Base-by-base conservation (phyloP, 1,140 invertebrate species). In the Leptinotarsa defecta region DNA sequence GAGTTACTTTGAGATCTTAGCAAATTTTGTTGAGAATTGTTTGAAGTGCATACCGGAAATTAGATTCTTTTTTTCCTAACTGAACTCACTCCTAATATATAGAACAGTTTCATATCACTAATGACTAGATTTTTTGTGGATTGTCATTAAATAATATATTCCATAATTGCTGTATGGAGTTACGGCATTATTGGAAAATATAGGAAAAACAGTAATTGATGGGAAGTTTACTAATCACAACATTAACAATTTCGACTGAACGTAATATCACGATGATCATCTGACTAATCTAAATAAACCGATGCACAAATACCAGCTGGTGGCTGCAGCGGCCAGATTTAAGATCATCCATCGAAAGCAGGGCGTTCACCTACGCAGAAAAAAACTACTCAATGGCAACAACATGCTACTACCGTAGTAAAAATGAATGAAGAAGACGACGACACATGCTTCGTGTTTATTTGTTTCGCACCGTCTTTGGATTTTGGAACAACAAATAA, bases 381-480 rank as follows among this genome's bases (percentile, higher is more conserved):
- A 57, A 57, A 57, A 57, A 17, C 52, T 43, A 43, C 52, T 57
- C 52, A 57, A 15, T 57, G 52, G 52, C 52, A 57, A 57, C 52
- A 57, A 17, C 52, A 19, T 57, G 52, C 52, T 15, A 57, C 52
- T 57, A 57, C 52, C 52, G 52, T 57, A 57, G 52, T 57, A 15
- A 57, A 57, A 57, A 57, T 57, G 52, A 57, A 57, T 57, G 52
- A 57, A 57, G 52, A 17, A 15, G 52, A 57, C 13, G 52, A 17
- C 52, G 52, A 57, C 52, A 57, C 13, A 57, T 57, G 52, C n/a
- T 57, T 17, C 52, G 52, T 57, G n/a, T 57, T 57, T 57, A 57
- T 57, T 57, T 57, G 52, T 57, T n/a, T 57, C 52, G 17, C 52
- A 57, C 52, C 52, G 52, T 57, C n/a, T 57, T 15, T 57, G 6